Evolutionary conservation across 2,113 vertebrate genomes (phyloP), one percentile per base, ranked within the genome.

Genomic region (Pao palembangensis): DNA sequence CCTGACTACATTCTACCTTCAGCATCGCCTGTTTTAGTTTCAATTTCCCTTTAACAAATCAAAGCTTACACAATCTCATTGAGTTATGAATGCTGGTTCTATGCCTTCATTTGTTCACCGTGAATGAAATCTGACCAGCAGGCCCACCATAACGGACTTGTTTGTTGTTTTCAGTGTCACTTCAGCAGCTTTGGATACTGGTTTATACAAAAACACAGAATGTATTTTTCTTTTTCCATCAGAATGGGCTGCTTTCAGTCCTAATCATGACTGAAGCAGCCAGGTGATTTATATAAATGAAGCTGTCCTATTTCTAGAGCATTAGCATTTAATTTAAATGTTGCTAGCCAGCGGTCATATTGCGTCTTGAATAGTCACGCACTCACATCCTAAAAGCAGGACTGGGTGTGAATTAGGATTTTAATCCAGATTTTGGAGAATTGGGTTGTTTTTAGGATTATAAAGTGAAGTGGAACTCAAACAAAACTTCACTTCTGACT

Each of bases 81-180:
- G 68, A 64, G 54, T 23, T 15, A 62, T 75, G 61, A 76, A 75
- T 71, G 61, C 59, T 2, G 25, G 65, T 61, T 69, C 72, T 63
- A 66, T 74, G 59, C 69, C 59, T 63, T 71, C 43, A 70, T 67
- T 74, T 38, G 34, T 12, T 38, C 34, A 38, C 34, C 34, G 34
- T 12, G 34, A 3, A 38, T 38, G 11, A 38, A 2, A 8, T 38
- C 34, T 38, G 34, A 12, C 34, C 8, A 38, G 34, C 34, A 11
- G 34, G 34, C 8, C 34, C 34, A 11, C 8, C 4, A 38, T 38
- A 11, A 38, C 11, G 34, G 8, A 12, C 34, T 38, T 38, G 10
- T 8, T 38, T 38, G 34, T 12, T 38, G 34, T 12, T 38, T 12
- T 12, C 8, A 55, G 48, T 17, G 64, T 70, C 58, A 19, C 38